These are phyloP conservation scores for Drosophila subquinaria DNA, from an alignment of 2,888 invertebrate species.

Conservation along the genomic window DNA sequence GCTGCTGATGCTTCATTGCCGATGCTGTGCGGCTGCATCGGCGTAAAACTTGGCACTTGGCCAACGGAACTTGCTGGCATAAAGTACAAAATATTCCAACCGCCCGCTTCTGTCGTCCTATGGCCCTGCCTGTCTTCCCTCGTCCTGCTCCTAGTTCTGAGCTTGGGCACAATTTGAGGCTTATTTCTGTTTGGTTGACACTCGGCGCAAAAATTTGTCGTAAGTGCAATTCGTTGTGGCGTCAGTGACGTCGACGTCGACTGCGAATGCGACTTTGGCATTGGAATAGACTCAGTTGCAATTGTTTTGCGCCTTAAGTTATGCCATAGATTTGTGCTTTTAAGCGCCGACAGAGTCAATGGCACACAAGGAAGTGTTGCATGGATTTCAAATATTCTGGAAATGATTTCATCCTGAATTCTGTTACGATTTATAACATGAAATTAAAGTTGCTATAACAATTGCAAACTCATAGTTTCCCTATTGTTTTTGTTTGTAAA, in stretches of 20 bases:
- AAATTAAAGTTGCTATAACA: neutral
- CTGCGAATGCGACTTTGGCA: constrained; percentile 20
- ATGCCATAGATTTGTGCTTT: constrained; percentile 42
- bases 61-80: constrained; percentile 76
- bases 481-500: too few species aligned
- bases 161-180: constrained; percentile 68
- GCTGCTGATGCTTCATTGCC: constrained; percentile 33
- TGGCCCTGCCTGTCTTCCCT: neutral
- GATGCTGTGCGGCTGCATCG: constrained; percentile 64
- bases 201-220: constrained; percentile 72
- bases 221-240: constrained; percentile 79
- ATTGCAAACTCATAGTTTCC: too few species aligned
- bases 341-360: constrained; percentile 40
- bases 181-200: constrained; percentile 74
- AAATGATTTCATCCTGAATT: constrained; percentile 5
- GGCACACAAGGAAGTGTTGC: constrained; percentile 33
- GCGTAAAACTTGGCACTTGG: constrained; percentile 76
- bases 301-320: constrained; percentile 59
- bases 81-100: constrained; percentile 78
- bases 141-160: constrained; percentile 29
- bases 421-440: neutral
- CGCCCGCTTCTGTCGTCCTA: constrained; percentile 23
- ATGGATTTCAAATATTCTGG: constrained; percentile 1
- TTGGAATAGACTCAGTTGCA: constrained; percentile 66
- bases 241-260: constrained; percentile 19